These are phyloP conservation scores for Automeris io DNA, from an alignment of 2,888 invertebrate genomes.

Conservation along the genomic window DNA sequence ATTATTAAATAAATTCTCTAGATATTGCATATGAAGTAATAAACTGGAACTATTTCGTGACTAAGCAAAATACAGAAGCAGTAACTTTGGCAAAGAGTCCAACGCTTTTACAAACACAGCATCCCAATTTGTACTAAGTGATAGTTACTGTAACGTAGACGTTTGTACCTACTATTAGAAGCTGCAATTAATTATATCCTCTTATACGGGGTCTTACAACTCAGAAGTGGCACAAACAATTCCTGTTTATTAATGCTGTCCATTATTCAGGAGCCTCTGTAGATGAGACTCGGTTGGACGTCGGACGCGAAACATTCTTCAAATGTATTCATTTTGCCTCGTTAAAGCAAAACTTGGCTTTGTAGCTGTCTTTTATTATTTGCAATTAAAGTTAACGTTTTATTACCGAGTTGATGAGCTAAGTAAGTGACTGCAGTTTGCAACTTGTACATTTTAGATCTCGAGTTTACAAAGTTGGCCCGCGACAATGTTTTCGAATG, in stretches of 20 bases:
- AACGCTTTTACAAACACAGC: slow-evolving; percentile 11
- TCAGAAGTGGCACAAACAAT: slow-evolving; percentile 44
- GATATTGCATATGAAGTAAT: too few species aligned
- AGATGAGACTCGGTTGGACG: slow-evolving; percentile 57
- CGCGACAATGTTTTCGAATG: background rate
- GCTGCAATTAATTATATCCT: slow-evolving; percentile 60
- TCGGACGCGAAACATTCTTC: slow-evolving; percentile 51
- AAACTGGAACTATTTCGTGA: background rate
- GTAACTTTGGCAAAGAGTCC: slow-evolving; percentile 2
- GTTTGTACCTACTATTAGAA: slow-evolving; percentile 36
- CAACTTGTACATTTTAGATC: background rate
- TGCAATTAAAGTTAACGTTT: slow-evolving; percentile 9
- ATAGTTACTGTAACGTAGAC: slow-evolving; percentile 48
- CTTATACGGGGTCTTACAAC: slow-evolving; percentile 47
- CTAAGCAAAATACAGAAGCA: background rate
- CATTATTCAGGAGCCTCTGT: slow-evolving; percentile 65
- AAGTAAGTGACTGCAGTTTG: slow-evolving; percentile 2
- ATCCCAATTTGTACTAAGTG: slow-evolving; percentile 44
- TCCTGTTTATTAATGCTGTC: slow-evolving; percentile 67
- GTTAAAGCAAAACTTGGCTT: slow-evolving; percentile 51
- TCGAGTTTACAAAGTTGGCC: background rate
- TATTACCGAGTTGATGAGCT: slow-evolving; percentile 2
- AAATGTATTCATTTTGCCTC: slow-evolving; percentile 55
- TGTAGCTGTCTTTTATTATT: slow-evolving; percentile 35
- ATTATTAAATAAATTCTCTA: too few species aligned